These are phyloP conservation scores for Ceyx margarethae DNA, from an alignment of 2,113 vertebrate species.

Conservation along the genomic window DNA sequence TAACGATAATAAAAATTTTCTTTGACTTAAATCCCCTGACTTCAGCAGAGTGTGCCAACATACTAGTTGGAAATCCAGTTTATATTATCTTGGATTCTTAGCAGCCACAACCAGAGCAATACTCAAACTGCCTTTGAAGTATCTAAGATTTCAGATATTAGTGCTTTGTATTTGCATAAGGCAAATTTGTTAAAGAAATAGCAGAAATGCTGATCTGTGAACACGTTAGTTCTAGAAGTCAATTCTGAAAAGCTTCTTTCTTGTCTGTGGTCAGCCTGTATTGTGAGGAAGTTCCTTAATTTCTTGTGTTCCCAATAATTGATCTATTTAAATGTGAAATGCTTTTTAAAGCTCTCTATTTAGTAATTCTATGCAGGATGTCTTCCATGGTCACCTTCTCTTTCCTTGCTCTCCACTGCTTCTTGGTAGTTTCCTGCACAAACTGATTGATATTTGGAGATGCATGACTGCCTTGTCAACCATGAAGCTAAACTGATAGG, in stretches of 20 bases:
- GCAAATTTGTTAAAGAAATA: background rate
- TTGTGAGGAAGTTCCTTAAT: background rate
- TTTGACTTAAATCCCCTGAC: background rate
- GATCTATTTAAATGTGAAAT: background rate
- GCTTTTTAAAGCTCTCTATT: background rate
- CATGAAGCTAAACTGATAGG: background rate
- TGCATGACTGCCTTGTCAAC: background rate
- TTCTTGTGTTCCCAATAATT: background rate
- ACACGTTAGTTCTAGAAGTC: background rate
- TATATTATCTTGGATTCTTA: background rate
- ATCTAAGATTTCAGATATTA: background rate
- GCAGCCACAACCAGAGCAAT: background rate
- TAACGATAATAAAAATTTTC: background rate
- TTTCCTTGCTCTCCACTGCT: background rate
- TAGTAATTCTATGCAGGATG: background rate
- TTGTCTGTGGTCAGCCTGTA: background rate
- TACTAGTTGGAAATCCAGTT: background rate
- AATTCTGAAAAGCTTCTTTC: background rate
- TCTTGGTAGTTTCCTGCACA: background rate
- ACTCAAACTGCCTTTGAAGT: background rate
- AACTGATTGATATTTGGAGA: background rate
- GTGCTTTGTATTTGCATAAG: background rate
- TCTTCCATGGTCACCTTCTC: background rate
- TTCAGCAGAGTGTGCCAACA: background rate
- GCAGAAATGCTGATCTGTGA: background rate